These are phyloP conservation scores for Pseudorhiza aurosa DNA, from an alignment of 30 jellyfish, hydroid and myxozoan genomes.

Conservation along the genomic window DNA sequence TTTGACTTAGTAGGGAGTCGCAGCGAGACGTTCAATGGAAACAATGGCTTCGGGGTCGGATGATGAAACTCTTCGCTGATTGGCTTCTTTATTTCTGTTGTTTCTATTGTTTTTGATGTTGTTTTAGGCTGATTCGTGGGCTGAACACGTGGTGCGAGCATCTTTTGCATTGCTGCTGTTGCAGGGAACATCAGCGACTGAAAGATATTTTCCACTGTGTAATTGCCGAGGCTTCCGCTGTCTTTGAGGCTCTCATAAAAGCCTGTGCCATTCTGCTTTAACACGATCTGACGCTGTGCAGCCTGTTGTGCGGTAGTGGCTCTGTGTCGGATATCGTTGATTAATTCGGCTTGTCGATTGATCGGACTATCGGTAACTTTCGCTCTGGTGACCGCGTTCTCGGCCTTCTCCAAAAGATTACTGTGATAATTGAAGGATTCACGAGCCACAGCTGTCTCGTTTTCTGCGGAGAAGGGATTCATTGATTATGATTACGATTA, in stretches of 20 bases:
- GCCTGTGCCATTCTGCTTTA: background rate
- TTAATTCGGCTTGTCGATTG: conserved; percentile 58
- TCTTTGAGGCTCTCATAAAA: background rate
- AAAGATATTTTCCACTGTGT: background rate
- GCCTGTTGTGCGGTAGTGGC: conserved; percentile 56
- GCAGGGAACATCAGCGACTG: background rate
- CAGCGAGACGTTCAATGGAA: background rate
- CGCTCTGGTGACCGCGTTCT: conserved; percentile 44
- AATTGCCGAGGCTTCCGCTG: background rate
- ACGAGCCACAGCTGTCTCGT: background rate
- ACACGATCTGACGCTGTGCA: conserved; percentile 54
- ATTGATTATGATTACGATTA: background rate
- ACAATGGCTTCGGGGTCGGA: conserved; percentile 54
- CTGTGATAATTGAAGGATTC: conserved; percentile 30
- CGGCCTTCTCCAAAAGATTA: conserved; percentile 24
- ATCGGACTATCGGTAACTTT: conserved; percentile 60
- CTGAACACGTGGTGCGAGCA: too few species aligned
- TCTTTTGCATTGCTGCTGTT: background rate
- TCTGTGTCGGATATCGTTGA: conserved; percentile 41
- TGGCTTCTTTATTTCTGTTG: too few species aligned
- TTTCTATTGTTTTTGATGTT: conserved; percentile 9
- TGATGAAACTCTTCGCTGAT: conserved; percentile 27
- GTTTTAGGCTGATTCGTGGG: background rate
- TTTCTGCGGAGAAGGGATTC: background rate
- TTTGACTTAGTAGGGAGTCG: conserved; percentile 9